phyloP scores from a whole-genome alignment of 1,140 invertebrate species.

The Oppia nitens region DNA sequence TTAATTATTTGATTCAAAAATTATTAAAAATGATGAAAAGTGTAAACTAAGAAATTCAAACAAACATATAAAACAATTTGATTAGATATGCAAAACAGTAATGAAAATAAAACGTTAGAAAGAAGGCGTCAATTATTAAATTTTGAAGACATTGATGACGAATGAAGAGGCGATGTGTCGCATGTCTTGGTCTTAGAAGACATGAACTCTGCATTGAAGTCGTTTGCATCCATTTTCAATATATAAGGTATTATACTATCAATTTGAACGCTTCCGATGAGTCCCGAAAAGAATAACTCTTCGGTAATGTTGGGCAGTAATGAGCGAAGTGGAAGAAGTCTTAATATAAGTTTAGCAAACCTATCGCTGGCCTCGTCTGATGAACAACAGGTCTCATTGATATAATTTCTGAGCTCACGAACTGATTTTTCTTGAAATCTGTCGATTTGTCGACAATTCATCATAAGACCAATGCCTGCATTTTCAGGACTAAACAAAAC shows the following conservation, averaged over 20 bases:
- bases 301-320: slow-evolving; percentile 63
- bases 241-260: slow-evolving; percentile 82
- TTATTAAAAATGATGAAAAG: too few species aligned
- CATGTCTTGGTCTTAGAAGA: not conserved
- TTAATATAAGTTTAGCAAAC: slow-evolving; percentile 47
- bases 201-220: slow-evolving; percentile 23
- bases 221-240: slow-evolving; percentile 50
- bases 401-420: slow-evolving; percentile 44
- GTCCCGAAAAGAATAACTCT: slow-evolving; percentile 77
- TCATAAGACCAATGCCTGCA: slow-evolving; percentile 5
- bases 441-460: slow-evolving; percentile 34
- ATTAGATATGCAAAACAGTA: not conserved
- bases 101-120: not conserved
- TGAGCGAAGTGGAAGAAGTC: slow-evolving; percentile 54
- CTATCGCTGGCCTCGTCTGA: slow-evolving; percentile 35
- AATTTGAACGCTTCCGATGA: slow-evolving; percentile 79
- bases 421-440: slow-evolving; percentile 53
- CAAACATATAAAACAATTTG: too few species aligned
- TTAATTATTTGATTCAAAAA: too few species aligned
- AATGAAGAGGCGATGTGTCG: slow-evolving; percentile 4
- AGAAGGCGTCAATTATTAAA: not conserved
- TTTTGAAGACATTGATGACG: slow-evolving; percentile 5
- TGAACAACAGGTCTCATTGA: slow-evolving; percentile 28
- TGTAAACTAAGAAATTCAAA: too few species aligned
- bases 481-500: slow-evolving; percentile 55